Conservation (phyloP, 2,113 vertebrate genomes). For the Alosa alosa region DNA sequence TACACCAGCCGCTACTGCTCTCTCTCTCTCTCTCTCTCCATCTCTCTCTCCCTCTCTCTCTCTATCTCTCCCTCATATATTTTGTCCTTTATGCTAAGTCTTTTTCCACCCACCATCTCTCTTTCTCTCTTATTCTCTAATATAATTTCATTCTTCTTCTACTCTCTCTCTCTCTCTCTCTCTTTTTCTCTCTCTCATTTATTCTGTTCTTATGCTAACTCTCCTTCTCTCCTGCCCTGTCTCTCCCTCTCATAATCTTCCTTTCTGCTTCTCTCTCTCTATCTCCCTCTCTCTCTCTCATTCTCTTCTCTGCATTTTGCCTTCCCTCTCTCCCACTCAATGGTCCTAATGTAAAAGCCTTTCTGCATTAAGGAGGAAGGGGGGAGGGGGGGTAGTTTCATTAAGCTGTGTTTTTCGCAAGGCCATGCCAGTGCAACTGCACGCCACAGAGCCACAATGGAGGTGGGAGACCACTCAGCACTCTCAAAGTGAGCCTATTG, state of each 20-base stretch:
- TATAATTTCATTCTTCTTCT: not conserved
- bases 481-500: not conserved
- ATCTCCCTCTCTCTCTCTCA: not conserved
- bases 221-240: conserved; percentile 4
- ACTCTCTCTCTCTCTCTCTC: conserved; percentile 27
- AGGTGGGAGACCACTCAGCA: not conserved
- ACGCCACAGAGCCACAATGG: not conserved
- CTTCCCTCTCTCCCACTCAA: not conserved
- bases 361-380: not conserved
- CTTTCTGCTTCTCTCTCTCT: conserved; percentile 47
- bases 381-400: not conserved
- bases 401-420: not conserved
- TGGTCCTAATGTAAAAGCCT: not conserved
- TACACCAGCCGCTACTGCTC: not conserved
- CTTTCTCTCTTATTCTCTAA: not conserved
- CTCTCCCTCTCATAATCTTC: conserved; percentile 30
- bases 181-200: not conserved
- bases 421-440: not conserved
- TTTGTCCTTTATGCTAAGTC: too few relatives aligned
- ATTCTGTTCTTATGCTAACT: not conserved
- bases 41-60: conserved; percentile 9
- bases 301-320: not conserved
- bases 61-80: not conserved
- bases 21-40: not conserved
- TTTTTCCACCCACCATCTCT: not conserved